These are phyloP conservation scores for Strix uralensis DNA, from an alignment of 2,113 vertebrate genomes.

Conservation along the genomic window DNA sequence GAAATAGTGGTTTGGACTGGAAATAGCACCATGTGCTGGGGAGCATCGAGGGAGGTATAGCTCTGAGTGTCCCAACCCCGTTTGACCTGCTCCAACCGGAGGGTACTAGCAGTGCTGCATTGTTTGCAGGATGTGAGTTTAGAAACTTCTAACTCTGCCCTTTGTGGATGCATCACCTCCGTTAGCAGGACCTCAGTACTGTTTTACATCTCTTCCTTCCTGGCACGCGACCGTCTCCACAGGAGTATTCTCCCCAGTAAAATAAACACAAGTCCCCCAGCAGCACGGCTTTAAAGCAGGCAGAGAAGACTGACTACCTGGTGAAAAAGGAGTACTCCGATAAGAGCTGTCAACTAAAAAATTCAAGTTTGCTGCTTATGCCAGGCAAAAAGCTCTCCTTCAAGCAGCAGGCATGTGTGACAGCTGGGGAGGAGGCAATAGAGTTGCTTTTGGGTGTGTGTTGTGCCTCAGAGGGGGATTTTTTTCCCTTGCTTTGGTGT, in stretches of 20 bases:
- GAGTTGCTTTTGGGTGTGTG: not conserved
- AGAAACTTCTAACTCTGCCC: not conserved
- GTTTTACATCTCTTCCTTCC: not conserved
- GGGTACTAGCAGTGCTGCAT: not conserved
- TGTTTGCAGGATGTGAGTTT: not conserved
- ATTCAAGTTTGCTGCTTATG: not conserved
- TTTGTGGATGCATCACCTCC: not conserved
- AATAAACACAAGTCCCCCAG: not conserved
- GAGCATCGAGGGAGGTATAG: accelerated
- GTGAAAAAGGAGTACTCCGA: not conserved
- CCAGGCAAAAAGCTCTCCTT: not conserved
- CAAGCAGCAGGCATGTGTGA: accelerated
- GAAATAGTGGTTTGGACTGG: not conserved
- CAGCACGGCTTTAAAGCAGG: not conserved
- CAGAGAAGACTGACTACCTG: not conserved
- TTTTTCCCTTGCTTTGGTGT: not conserved
- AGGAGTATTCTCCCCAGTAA: not conserved
- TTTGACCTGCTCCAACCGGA: not conserved
- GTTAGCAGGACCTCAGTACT: not conserved
- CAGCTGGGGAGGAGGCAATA: not conserved
- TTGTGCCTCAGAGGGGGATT: not conserved
- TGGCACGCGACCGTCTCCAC: not conserved
- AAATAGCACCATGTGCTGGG: accelerated
- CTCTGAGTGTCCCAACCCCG: accelerated
- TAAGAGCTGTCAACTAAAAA: not conserved